phyloP scores from a whole-genome alignment of 1,140 invertebrate genomes.

The Drosophila pandora region DNA sequence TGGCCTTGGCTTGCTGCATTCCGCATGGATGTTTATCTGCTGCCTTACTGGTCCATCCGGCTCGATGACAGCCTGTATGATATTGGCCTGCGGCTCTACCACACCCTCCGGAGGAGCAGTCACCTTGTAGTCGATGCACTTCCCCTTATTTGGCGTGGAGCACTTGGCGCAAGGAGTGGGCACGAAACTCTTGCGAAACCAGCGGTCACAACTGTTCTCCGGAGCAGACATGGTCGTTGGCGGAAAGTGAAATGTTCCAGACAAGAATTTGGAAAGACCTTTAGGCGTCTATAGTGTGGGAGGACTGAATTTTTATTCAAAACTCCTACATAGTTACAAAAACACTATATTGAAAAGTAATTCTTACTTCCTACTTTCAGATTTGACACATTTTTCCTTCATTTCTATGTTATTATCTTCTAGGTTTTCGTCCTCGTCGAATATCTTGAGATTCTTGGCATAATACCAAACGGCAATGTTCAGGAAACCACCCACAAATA shows the following conservation, averaged over 20 bases:
- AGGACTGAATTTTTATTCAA: neutral
- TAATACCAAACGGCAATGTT: constrained; percentile 88
- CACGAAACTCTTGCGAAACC: neutral
- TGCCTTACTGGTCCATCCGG: constrained; percentile 28
- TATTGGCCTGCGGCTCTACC: constrained; percentile 10
- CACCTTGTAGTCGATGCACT: constrained; percentile 39
- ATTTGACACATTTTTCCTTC: neutral
- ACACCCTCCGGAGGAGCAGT: neutral
- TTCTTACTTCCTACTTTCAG: neutral
- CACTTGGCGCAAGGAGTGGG: constrained; percentile 25
- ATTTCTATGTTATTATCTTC: constrained; percentile 16
- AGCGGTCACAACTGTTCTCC: constrained; percentile 41
- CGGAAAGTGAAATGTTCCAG: neutral
- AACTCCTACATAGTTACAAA: constrained; percentile 4
- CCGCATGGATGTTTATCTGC: constrained; percentile 23
- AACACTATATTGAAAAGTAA: neutral
- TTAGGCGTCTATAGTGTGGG: neutral
- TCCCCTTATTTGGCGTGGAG: constrained; percentile 11
- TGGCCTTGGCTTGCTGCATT: constrained; percentile 27
- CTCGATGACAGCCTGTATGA: constrained; percentile 12
- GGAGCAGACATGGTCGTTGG: constrained; percentile 26
- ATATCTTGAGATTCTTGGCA: constrained; percentile 88
- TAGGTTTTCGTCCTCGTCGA: constrained; percentile 86
- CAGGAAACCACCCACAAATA: constrained; percentile 87
- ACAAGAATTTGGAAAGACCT: neutral